Evolutionary conservation across 2,797 vertebrate species (phyloP), one percentile per base, ranked within the genome.

Genomic region (Neostethus bicornis): DNA sequence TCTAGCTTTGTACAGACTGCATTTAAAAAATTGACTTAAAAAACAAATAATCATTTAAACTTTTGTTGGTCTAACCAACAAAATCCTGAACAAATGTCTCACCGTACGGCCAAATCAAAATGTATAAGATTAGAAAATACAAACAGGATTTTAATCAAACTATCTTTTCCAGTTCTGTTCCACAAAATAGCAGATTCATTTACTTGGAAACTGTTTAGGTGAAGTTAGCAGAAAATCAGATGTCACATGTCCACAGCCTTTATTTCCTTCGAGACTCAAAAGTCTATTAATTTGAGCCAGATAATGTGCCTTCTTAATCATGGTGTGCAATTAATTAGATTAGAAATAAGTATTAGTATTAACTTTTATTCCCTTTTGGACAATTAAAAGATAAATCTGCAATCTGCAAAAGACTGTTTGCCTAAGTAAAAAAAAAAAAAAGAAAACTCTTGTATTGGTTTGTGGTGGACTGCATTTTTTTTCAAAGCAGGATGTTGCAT

Each of bases 271-370:
- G 85, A 81, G 83, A 82, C 47, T 38, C 73, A 44, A 59, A 78
- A 83, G 68, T 77, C 73, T 75, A 92, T 91, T 89, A 90, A 73
- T 78, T 66, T 13, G 70, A 73, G 64, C 71, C 81, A 78, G 75
- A 73, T 61, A 64, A 67, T 75, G 86, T 67, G 75, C 81, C 84
- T 87, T 89, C 87, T 87, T 89, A 91, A 92, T 90, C 84, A 82
- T 14, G 68, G 70, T 79, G 66, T 61, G 79, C 76, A 89, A 89
- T 88, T 87, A 92, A 91, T 90, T 89, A 88, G 87, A 83, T 51
- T 50, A 57, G 55, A 51, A 73, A 79, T n/a, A 85, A 61, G 46
- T 73, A 84, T 84, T 58, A 80, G 79, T 88, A 81, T 85, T 66
- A 84, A 82, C 76, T 82, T 70, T 80, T 84, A 86, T 81, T 79